A percentile compares a stretch with the other conserved stretches of the same genome.
Evolutionary conservation across 2,113 vertebrate genomes (phyloP).

Genomic region (Hypocryptadius cinnamomeus): DNA sequence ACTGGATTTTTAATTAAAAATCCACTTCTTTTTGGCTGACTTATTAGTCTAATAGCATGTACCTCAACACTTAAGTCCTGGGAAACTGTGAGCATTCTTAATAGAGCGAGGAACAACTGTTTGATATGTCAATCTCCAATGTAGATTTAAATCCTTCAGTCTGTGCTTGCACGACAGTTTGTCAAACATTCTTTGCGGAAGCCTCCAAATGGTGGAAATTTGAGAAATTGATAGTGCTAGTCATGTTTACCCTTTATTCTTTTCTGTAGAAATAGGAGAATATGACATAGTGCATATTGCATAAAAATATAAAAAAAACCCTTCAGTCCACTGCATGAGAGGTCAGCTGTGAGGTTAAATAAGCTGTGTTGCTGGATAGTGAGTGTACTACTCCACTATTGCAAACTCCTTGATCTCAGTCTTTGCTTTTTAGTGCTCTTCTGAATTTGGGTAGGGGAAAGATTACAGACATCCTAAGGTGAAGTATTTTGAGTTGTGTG

Average conservation of each 20-base stretch:
- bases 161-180: not conserved
- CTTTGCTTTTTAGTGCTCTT: not conserved
- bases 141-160: not conserved
- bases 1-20: not conserved
- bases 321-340: not conserved
- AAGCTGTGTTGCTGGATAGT: not conserved
- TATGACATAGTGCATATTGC: not conserved
- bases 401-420: not conserved
- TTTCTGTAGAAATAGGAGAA: not conserved
- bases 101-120: not conserved
- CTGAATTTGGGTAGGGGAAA: not conserved
- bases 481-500: not conserved
- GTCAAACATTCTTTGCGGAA: not conserved
- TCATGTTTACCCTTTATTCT: not conserved
- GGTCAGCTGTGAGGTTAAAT: not conserved
- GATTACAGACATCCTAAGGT: not conserved
- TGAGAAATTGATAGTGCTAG: not conserved
- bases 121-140: not conserved
- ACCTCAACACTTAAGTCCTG: not conserved
- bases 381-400: not conserved
- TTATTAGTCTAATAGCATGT: not conserved
- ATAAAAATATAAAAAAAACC: not conserved
- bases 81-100: not conserved
- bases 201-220: not conserved
- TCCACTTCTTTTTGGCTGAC: not conserved